Evolutionary conservation across 2,113 vertebrate genomes (phyloP).

Genomic region (Urocynchramus pylzowi): DNA sequence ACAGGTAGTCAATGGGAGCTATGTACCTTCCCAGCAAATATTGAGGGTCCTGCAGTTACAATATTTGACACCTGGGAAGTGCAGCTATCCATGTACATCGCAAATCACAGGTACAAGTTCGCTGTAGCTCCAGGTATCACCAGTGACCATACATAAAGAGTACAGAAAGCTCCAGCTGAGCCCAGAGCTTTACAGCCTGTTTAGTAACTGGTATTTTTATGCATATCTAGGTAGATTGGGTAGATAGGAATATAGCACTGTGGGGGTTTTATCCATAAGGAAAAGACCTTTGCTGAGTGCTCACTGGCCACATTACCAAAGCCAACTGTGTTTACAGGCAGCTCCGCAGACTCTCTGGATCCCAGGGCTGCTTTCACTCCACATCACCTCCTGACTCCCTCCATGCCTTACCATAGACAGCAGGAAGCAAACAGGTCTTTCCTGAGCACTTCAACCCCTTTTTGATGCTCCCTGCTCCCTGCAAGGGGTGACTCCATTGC

Average conservation of each 20-base stretch:
- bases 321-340: not conserved
- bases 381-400: rapidly evolving
- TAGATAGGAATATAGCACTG: not conserved
- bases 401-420: not conserved
- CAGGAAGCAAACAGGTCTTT: not conserved
- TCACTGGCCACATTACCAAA: not conserved
- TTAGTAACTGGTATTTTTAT: not conserved
- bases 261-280: rapidly evolving
- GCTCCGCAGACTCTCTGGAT: rapidly evolving
- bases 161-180: not conserved
- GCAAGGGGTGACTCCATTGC: rapidly evolving
- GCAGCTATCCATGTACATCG: not conserved
- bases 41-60: not conserved
- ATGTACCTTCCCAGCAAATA: not conserved
- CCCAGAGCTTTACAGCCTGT: not conserved
- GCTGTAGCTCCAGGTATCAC: not conserved
- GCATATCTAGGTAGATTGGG: no score
- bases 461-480: not conserved
- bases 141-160: rapidly evolving
- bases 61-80: not conserved
- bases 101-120: rapidly evolving
- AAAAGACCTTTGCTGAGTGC: not conserved
- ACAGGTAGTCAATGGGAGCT: not conserved
- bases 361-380: not conserved
- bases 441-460: not conserved